Base-by-base conservation (phyloP, 2,113 vertebrate species). In the Dicentrarchus labrax region DNA sequence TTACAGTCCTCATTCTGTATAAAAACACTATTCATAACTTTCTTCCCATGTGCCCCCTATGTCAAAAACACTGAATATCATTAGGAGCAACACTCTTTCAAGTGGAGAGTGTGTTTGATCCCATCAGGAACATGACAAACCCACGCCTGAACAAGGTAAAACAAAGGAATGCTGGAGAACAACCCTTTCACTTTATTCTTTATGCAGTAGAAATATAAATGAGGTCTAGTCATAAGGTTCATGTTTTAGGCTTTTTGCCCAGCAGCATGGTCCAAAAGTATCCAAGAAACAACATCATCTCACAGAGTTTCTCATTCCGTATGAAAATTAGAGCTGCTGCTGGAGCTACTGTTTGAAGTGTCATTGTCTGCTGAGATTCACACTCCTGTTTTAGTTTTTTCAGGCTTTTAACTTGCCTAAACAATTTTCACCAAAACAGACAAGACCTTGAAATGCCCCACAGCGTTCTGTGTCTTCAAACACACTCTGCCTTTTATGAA, bases 361-460 rank as follows among this genome's bases (percentile, higher is more conserved):
- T 59, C 54, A 67, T 21, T 61, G 67, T 80, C 38, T 50, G 72
- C 73, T 24, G 64, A 64, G 61, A 86, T 51, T 85, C 53, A 36
- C 59, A 17, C 43, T 10, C 13, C n/a, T 24, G 36, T 7, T 21
- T 50, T 2, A 30, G 11, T 68, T 24, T 69, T 71, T 72, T 13
- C 61, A 53, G 43, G 56, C 73, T 74, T 78, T 88, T 84, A 70
- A 73, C 54, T 61, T 48, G 9, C 16, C 24, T 78, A 66, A 72
- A 84, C 64, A 81, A 73, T 54, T 64, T 61, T 70, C 51, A 72
- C 36, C 66, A 39, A 61, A 67, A 59, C 39, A 71, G 73, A 83
- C 11, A 22, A 57, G 22, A 57, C 79, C 79, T 85, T 79, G 75
- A 85, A 80, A 82, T 79, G 71, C 71, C 83, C 83, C 60, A 21